Base-by-base conservation (phyloP, 2,797 vertebrate species). In the Heliangelus exortis region DNA sequence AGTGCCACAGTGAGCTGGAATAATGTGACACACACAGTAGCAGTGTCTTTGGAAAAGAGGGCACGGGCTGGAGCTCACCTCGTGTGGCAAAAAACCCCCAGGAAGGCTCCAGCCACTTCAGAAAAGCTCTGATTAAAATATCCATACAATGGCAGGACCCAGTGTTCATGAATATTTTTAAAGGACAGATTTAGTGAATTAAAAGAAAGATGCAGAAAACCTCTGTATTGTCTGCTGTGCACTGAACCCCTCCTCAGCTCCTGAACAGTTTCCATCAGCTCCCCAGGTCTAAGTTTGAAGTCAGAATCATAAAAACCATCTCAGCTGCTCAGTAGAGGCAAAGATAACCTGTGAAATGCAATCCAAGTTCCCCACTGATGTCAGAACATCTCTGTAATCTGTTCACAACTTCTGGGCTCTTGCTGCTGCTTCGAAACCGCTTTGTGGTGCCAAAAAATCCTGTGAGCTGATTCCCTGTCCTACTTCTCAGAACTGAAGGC, bases 381-480 rank as follows among this genome's bases (percentile, higher is more conserved):
- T 26, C 87, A 53, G 87, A 89, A 89, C 87, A 81, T 85, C 92
- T 87, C 91, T 62, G 34, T 76, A 58, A 89, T 77, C 89, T 89
- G 92, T 50, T 91, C 91, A 54, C 88, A 74, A 89, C 62, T 72
- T 39, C 33, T 80, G 79, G 2, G 20, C 81, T 93, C 80, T 54
- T 7, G 9, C 94, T 79, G 7, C 92, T 76, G 95, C 92, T 93
- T 93, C 20, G 2, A 76, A n/a, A 51, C 86, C 47, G 83, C 95
- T 89, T 34, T 26, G 67, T 0, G 0, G 62, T 93, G 96, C 96
- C 96, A 96, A 80, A 80, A 93, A 96, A 93, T 94, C 92, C n/a
- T 90, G 93, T 93, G 95, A 94, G 95, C 93, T 54, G 84, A 28
- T 73, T 90, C 93, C 76, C 91, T 94, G 95, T 73, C 92, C 95